A percentile compares a stretch with the other conserved stretches of the same genome.
These are phyloP conservation scores for Centropyge bicolor DNA, from an alignment of 2,797 vertebrate species.

Conservation along the genomic window DNA sequence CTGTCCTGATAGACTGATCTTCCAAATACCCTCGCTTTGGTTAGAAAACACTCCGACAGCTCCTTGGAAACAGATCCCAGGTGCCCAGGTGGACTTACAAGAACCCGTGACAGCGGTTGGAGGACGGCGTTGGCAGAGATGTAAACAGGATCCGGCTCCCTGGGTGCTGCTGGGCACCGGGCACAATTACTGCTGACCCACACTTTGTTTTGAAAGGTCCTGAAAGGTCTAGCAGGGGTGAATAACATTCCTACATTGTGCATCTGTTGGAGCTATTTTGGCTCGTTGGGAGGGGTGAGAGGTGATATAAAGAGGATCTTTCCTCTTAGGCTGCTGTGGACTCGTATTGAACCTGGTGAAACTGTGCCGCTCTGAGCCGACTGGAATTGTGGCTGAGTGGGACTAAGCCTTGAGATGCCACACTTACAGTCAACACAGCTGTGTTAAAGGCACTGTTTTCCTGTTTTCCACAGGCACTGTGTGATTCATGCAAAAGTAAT, in stretches of 20 bases:
- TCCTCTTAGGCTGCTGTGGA: conserved; percentile 33
- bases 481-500: too few species aligned
- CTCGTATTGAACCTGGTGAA: background rate
- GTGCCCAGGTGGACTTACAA: conserved; percentile 12
- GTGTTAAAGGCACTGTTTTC: too few species aligned
- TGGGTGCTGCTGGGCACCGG: conserved; percentile 54
- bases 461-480: too few species aligned
- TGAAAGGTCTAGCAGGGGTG: conserved; percentile 86
- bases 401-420: too few species aligned
- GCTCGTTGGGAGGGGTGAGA: conserved; percentile 20
- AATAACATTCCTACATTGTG: conserved; percentile 80
- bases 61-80: conserved; percentile 37
- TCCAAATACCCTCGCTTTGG: conserved; percentile 18
- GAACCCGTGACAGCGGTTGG: conserved; percentile 24
- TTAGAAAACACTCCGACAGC: background rate
- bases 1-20: background rate
- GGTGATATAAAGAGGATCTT: conserved; percentile 37
- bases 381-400: background rate
- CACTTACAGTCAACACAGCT: too few species aligned
- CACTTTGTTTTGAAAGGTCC: conserved; percentile 78
- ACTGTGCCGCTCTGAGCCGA: background rate
- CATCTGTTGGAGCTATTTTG: conserved; percentile 64
- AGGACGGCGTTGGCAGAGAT: conserved; percentile 37
- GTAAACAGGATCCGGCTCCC: conserved; percentile 61
- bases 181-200: conserved; percentile 82